Percentiles rank a stretch among this genome's conserved stretches.
Evolutionary conservation across 2,888 invertebrate species (phyloP).

Genomic region (Sarcophaga carnaria): DNA sequence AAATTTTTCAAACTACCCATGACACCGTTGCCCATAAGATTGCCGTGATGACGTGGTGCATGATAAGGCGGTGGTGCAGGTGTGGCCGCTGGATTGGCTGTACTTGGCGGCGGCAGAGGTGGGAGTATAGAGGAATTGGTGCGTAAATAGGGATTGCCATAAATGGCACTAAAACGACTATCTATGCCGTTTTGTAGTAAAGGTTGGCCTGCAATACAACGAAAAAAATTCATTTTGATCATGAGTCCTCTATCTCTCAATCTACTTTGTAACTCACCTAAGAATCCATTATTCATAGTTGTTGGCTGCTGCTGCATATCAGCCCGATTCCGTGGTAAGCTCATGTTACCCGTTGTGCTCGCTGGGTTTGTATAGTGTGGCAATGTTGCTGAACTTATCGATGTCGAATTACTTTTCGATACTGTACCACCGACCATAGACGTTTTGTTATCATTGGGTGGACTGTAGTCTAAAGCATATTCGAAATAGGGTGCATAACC

Average conservation of each 20-base stretch:
- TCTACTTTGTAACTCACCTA: conserved; percentile 73
- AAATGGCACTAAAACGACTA: conserved; percentile 91
- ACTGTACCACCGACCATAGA: conserved; percentile 61
- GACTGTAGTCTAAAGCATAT: conserved; percentile 93
- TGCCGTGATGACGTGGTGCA: conserved; percentile 76
- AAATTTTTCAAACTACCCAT: conserved; percentile 85
- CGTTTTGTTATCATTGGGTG: conserved; percentile 83
- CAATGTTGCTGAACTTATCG: conserved; percentile 78
- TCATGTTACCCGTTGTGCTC: conserved; percentile 75
- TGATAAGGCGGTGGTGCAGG: conserved; percentile 91
- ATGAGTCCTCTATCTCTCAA: background rate
- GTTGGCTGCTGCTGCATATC: conserved; percentile 76
- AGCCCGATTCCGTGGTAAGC: conserved; percentile 79
- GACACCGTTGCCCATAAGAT: conserved; percentile 74
- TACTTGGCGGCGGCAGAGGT: conserved; percentile 85
- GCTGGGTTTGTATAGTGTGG: conserved; percentile 77
- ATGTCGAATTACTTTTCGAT: conserved; percentile 72
- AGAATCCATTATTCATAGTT: conserved; percentile 77
- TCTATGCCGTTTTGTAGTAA: conserved; percentile 81
- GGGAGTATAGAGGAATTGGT: conserved; percentile 84
- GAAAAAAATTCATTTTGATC: background rate
- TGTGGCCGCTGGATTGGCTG: conserved; percentile 89
- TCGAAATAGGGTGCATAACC: conserved; percentile 89
- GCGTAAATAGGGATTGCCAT: conserved; percentile 93
- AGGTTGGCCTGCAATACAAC: conserved; percentile 77